Evolutionary conservation across 1,140 invertebrate genomes (phyloP).

Genomic region (Zaprionus davidi): DNA sequence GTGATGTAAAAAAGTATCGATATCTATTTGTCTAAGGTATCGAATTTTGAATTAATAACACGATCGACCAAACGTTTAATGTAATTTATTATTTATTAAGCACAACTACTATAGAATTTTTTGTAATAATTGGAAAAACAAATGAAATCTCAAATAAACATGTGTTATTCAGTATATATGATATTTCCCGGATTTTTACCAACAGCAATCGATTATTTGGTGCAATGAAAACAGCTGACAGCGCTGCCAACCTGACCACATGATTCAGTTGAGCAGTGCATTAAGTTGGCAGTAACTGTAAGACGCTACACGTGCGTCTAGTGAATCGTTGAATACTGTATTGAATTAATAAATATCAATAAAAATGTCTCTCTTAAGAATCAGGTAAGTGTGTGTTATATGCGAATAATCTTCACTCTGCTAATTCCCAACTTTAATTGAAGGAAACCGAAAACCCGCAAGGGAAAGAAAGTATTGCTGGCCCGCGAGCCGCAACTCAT

Average conservation of each 20-base stretch:
- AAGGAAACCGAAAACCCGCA: slow-evolving; percentile 93
- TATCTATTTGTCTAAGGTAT: neutral
- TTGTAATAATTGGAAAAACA: too few species aligned
- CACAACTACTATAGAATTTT: too few species aligned
- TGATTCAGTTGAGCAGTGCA: neutral
- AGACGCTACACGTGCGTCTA: slow-evolving; percentile 63
- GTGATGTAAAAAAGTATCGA: neutral
- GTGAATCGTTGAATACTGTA: slow-evolving; percentile 13
- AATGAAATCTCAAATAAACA: neutral
- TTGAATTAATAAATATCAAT: slow-evolving; percentile 20
- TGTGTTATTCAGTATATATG: neutral
- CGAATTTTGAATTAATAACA: neutral
- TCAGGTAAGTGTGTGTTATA: slow-evolving; percentile 56
- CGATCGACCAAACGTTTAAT: neutral
- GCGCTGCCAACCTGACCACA: slow-evolving; percentile 17
- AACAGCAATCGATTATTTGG: neutral
- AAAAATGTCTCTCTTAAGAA: slow-evolving; percentile 76
- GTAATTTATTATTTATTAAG: neutral
- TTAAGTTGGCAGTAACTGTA: slow-evolving; percentile 33
- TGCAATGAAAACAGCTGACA: slow-evolving; percentile 11
- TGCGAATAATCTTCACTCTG: neutral
- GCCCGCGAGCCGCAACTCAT: slow-evolving; percentile 94
- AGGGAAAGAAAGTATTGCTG: slow-evolving; percentile 93
- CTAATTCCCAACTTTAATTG: neutral
- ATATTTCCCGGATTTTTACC: neutral